Percentiles rank a stretch among this genome's conserved stretches.
Conservation (phyloP, 2,797 vertebrate genomes). For the Pyrocephalus nanus region DNA sequence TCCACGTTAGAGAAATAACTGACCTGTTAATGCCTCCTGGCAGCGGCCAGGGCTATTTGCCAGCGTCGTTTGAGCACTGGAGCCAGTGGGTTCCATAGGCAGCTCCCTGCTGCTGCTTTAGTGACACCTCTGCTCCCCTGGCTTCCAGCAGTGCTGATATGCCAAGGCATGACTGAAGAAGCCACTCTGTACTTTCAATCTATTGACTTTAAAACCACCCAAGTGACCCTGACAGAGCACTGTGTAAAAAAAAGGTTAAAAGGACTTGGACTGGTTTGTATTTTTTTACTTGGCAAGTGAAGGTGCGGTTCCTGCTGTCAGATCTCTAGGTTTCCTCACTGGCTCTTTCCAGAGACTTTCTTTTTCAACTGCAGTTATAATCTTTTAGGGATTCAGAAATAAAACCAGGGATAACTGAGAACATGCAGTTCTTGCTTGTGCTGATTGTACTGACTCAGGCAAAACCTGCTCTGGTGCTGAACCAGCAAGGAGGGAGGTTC, state of each 20-base stretch:
- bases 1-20: background rate
- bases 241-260: background rate
- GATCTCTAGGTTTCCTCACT: background rate
- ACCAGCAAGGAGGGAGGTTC: background rate
- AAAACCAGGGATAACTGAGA: background rate
- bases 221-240: background rate
- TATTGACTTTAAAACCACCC: background rate
- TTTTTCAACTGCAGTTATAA: background rate
- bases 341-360: background rate
- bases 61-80: background rate
- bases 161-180: accelerated
- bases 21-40: background rate
- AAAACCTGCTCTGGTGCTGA: background rate
- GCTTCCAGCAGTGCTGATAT: background rate
- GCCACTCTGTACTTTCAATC: background rate
- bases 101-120: background rate
- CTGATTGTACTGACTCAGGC: accelerated
- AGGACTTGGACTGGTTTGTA: background rate
- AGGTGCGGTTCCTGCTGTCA: background rate
- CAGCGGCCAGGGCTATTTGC: background rate
- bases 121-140: background rate
- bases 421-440: background rate
- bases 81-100: background rate
- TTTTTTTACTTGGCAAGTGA: background rate
- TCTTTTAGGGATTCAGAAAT: background rate